These are phyloP conservation scores for Ormyrus nitidulus DNA, from an alignment of 2,888 invertebrate species.

Conservation along the genomic window DNA sequence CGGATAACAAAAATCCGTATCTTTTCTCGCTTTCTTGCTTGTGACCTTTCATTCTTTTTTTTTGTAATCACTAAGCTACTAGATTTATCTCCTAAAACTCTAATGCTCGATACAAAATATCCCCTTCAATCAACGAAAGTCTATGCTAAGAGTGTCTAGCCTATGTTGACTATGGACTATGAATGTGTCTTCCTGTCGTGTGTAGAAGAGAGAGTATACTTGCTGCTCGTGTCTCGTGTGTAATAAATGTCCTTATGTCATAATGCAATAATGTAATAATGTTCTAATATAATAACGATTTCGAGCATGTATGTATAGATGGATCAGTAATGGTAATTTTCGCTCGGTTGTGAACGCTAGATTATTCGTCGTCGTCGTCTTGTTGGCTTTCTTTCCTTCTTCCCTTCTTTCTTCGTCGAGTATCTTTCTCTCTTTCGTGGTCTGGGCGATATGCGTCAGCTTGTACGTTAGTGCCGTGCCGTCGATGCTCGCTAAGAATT, in stretches of 20 bases:
- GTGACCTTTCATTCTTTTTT: neutral
- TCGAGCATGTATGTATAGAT: no score
- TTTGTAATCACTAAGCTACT: constrained; percentile 1
- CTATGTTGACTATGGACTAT: neutral
- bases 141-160: constrained; percentile 35
- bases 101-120: constrained; percentile 56
- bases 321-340: no score
- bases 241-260: no score
- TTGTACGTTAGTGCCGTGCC: constrained; percentile 32
- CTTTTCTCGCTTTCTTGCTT: constrained; percentile 3
- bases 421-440: constrained; percentile 11
- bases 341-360: neutral
- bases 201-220: no score
- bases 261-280: no score
- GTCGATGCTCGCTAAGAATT: constrained; percentile 53
- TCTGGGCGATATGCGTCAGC: constrained; percentile 61
- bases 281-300: no score
- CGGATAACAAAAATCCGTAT: no score
- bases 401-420: neutral
- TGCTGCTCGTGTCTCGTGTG: no score
- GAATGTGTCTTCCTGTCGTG: no score
- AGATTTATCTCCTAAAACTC: constrained; percentile 10
- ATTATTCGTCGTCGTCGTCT: neutral
- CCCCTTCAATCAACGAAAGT: constrained; percentile 48
- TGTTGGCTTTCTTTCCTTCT: constrained; percentile 1